phyloP scores from a whole-genome alignment of 1,140 invertebrate species.

The Panulirus ornatus region DNA sequence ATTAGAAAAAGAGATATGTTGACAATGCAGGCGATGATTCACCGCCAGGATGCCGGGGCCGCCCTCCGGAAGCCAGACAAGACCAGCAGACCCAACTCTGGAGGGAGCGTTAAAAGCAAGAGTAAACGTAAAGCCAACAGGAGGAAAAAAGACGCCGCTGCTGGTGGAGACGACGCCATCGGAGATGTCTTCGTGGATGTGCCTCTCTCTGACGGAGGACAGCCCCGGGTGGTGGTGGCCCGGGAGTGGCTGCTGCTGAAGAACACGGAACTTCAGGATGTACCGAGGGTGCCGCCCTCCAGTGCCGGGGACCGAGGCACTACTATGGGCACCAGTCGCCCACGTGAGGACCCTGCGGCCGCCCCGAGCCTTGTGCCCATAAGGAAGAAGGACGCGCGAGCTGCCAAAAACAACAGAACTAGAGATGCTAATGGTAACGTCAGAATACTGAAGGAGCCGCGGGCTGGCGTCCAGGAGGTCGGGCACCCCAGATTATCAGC shows the following conservation, averaged over 20 bases:
- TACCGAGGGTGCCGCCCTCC: background rate
- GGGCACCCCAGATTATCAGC: background rate
- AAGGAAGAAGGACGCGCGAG: constrained; percentile 53
- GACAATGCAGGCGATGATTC: constrained; percentile 61
- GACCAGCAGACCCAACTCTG: background rate
- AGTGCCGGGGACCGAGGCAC: background rate
- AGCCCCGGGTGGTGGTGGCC: constrained; percentile 39
- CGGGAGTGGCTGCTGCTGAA: constrained; percentile 59
- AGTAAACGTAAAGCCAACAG: constrained; percentile 17
- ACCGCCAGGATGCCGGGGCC: constrained; percentile 47
- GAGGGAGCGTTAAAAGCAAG: background rate
- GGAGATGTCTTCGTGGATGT: constrained; percentile 54
- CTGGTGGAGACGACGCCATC: constrained; percentile 57
- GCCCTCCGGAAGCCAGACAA: constrained; percentile 60
- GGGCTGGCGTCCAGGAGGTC: background rate
- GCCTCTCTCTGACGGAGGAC: background rate
- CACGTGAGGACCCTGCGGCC: constrained; percentile 13
- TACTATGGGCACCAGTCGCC: constrained; percentile 12
- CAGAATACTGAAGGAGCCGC: constrained; percentile 49
- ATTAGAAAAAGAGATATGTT: constrained; percentile 14
- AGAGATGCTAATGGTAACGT: constrained; percentile 65
- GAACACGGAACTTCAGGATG: constrained; percentile 47
- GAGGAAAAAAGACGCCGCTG: constrained; percentile 57
- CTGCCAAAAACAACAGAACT: constrained; percentile 18
- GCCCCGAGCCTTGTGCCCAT: constrained; percentile 52